Percentiles rank a stretch among this genome's conserved stretches.
Conservation (phyloP, 1,140 invertebrate species). For the Amyelois transitella region DNA sequence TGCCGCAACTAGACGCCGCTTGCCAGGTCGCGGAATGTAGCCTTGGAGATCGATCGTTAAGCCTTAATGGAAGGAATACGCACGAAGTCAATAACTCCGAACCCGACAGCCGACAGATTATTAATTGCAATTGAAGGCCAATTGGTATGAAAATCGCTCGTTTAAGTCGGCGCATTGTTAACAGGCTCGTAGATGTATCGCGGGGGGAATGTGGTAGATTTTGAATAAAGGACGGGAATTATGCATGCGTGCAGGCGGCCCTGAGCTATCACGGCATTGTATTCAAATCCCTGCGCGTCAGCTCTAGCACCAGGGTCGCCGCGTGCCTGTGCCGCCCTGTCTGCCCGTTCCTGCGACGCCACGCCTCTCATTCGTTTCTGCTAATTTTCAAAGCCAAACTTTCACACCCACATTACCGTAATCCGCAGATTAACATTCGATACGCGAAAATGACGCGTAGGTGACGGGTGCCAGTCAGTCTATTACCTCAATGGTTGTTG, state of each 20-base stretch:
- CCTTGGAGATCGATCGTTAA: slow-evolving; percentile 40
- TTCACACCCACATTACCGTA: background rate
- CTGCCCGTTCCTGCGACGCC: slow-evolving; percentile 17
- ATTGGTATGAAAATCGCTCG: slow-evolving; percentile 52
- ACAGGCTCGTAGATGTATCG: slow-evolving; percentile 28
- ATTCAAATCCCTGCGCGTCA: slow-evolving; percentile 58
- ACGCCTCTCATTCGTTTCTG: background rate
- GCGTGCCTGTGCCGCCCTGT: slow-evolving; percentile 8
- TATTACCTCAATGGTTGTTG: background rate
- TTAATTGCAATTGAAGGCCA: slow-evolving; percentile 62
- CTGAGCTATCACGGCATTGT: slow-evolving; percentile 66
- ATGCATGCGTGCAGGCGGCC: slow-evolving; percentile 50
- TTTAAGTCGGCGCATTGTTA: slow-evolving; percentile 20
- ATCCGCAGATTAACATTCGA: background rate
- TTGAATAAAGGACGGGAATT: slow-evolving; percentile 44
- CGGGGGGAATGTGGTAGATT: slow-evolving; percentile 49
- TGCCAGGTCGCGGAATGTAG: slow-evolving; percentile 29
- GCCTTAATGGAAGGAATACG: slow-evolving; percentile 40
- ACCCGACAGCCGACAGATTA: slow-evolving; percentile 28
- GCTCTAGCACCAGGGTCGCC: slow-evolving; percentile 18
- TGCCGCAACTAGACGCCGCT: slow-evolving; percentile 19
- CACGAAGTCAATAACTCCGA: slow-evolving; percentile 48
- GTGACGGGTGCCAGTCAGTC: background rate
- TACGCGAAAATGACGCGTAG: background rate
- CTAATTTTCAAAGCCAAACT: background rate